A percentile compares a stretch with the other conserved stretches of the same genome.
Conservation (phyloP, 2,113 vertebrate species). For the Puma concolor region DNA sequence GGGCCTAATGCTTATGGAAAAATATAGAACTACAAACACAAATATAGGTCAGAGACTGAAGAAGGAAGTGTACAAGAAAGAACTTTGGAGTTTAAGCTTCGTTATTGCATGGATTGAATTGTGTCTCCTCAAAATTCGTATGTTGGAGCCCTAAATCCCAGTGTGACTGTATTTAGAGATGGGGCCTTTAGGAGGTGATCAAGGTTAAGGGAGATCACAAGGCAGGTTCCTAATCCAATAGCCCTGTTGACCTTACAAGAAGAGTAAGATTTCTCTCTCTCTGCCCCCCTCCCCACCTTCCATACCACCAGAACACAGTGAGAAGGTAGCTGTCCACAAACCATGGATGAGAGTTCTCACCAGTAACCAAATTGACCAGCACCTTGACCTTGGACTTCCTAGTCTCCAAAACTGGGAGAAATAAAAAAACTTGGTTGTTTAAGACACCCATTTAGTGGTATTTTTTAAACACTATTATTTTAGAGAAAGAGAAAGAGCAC, state of each 20-base stretch:
- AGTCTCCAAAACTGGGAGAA: neutral
- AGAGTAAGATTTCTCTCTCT: neutral
- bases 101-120: neutral
- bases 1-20: neutral
- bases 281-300: fast-evolving
- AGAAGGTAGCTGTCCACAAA: neutral
- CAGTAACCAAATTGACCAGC: neutral
- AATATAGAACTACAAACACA: neutral
- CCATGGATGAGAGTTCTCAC: no score
- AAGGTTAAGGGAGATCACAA: neutral
- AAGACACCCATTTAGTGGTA: neutral
- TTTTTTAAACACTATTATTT: neutral
- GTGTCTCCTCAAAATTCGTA: neutral
- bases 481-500: no score
- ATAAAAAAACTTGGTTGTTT: neutral
- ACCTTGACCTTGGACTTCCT: neutral
- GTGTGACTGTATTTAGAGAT: neutral
- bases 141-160: neutral
- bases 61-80: neutral
- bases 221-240: neutral
- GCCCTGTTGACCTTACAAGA: neutral
- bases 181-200: neutral
- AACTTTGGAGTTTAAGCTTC: neutral
- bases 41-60: neutral
- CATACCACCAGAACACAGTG: neutral